Evolutionary conservation across 2,797 vertebrate genomes (phyloP).

Genomic region (Phoxinus dragarum): DNA sequence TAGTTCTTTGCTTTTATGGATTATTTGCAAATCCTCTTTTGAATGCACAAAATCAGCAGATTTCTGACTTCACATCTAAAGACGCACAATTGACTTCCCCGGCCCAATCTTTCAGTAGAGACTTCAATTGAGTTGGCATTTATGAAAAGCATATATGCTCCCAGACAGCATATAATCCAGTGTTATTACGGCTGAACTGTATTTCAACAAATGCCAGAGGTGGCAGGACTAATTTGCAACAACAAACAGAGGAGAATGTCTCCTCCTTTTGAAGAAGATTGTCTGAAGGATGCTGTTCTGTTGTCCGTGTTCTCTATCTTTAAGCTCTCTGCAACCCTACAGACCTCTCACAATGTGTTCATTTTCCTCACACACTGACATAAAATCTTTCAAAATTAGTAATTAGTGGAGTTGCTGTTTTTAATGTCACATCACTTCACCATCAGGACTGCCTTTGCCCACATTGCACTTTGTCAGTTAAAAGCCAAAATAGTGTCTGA

Average conservation of each 20-base stretch:
- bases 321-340: not conserved
- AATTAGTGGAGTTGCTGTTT: not conserved
- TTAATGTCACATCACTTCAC: slow-evolving; percentile 12
- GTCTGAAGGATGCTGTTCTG: slow-evolving; percentile 9
- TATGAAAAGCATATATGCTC: slow-evolving; percentile 33
- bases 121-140: slow-evolving; percentile 39
- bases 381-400: slow-evolving; percentile 9
- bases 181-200: slow-evolving; percentile 21
- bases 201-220: slow-evolving; percentile 30
- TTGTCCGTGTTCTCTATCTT: not conserved
- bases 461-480: slow-evolving; percentile 37
- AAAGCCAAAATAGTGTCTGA: slow-evolving; percentile 34
- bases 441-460: slow-evolving; percentile 8
- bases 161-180: slow-evolving; percentile 41
- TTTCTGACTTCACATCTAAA: slow-evolving; percentile 34
- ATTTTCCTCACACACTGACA: not conserved
- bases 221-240: slow-evolving; percentile 30
- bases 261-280: slow-evolving; percentile 14
- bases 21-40: slow-evolving; percentile 19
- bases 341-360: not conserved
- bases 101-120: not conserved
- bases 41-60: slow-evolving; percentile 33
- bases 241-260: not conserved
- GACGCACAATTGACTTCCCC: slow-evolving; percentile 18
- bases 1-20: slow-evolving; percentile 16